Base-by-base conservation (phyloP, 1,140 invertebrate genomes). In the Acromyrmex echinatior region DNA sequence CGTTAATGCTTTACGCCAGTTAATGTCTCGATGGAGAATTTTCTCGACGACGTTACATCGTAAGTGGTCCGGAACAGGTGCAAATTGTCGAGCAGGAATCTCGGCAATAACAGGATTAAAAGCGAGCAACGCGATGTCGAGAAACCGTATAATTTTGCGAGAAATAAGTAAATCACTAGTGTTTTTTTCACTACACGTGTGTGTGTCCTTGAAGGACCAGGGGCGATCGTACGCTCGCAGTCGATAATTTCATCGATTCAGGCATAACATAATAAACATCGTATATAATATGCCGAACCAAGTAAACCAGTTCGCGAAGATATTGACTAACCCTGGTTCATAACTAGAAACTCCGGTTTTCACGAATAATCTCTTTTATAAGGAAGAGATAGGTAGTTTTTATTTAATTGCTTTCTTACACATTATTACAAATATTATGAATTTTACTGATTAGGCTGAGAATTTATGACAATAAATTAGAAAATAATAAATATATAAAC, bases 211-310 rank as follows among this genome's bases (percentile, higher is more conserved):
- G 68, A 18, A 4, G 14, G 18, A 9, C 35, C 18, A 60, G 12
- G 56, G n/a, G 25, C 68, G 39, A 82, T 49, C 68, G 9, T 73
- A 45, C 31, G 16, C 3, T 82, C 35, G 39, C 53, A 18, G 25
- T 51, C 68, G 80, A 82, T 58, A 74, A 82, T 82, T 82, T 73
- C 53, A 56, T 14, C 53, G 68, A 74, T 82, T 16, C 25, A 12
- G 35, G 6, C 12, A 53, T 56, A 82, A 39, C 35, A 39, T 39
- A 39, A 74, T 82, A 31, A 82, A 60, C 73, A 68, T 62, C 25
- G 1, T 14, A 73, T 16, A 35, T 74, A 82, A 73, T 53, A 68
- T 12, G 53, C 25, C 53, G 21, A 16, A 58, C 21, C 66, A 45
- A 45, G 31, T 62, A 73, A 82, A 82, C 35, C 53, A 82, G 53